phyloP scores from a whole-genome alignment of 2,113 vertebrate species.

The Guaruba guarouba region DNA sequence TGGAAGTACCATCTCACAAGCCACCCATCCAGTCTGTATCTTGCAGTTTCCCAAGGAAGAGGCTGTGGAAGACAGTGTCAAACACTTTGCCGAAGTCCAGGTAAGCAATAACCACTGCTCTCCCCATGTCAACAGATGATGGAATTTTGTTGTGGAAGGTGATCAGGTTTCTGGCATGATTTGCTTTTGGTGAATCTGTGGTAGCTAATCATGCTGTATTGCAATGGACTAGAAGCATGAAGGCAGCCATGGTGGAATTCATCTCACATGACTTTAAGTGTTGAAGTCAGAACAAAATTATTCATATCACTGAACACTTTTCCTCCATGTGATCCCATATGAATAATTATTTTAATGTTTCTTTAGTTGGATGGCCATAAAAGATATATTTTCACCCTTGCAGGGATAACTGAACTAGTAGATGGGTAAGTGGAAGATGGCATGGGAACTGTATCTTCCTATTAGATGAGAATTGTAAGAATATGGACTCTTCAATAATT shows the following conservation, averaged over 20 bases:
- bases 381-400: neutral
- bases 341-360: neutral
- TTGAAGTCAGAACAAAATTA: neutral
- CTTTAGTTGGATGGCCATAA: neutral
- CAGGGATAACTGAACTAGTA: neutral
- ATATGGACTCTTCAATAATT: neutral
- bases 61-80: neutral
- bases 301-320: neutral
- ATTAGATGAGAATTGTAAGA: neutral
- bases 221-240: neutral
- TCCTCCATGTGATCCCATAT: neutral
- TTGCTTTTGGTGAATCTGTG: neutral
- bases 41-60: neutral
- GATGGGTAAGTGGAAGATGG: neutral
- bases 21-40: neutral
- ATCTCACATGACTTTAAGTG: neutral
- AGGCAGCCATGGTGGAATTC: neutral
- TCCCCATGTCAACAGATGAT: neutral
- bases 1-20: neutral
- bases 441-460: neutral
- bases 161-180: neutral
- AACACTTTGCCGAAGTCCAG: neutral
- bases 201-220: neutral
- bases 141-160: neutral
- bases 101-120: neutral